These are phyloP conservation scores for Acromyrmex charruanus DNA, from an alignment of 1,140 invertebrate genomes.

Conservation along the genomic window DNA sequence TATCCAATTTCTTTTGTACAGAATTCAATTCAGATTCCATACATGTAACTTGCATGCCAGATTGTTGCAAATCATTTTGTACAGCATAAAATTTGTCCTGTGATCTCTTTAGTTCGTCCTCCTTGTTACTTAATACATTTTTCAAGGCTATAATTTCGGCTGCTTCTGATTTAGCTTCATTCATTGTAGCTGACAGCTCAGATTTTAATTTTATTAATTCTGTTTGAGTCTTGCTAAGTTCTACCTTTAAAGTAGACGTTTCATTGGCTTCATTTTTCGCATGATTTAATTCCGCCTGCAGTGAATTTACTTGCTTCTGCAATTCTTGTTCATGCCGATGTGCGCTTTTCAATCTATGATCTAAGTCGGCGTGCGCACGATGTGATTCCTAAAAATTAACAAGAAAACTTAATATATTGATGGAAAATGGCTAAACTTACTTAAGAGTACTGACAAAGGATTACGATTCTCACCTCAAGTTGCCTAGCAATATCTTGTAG, in stretches of 20 bases:
- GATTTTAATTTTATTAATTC: constrained; percentile 79
- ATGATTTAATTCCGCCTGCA: constrained; percentile 80
- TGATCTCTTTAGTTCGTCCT: constrained; percentile 76
- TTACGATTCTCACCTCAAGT: constrained; percentile 86
- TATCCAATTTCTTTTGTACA: constrained; percentile 73
- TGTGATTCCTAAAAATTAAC: constrained; percentile 85
- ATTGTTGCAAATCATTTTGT: constrained; percentile 77
- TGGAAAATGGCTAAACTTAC: constrained; percentile 22
- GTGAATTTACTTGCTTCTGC: constrained; percentile 81
- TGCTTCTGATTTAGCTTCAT: constrained; percentile 77
- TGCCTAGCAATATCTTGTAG: constrained; percentile 87
- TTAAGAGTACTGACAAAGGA: constrained; percentile 15
- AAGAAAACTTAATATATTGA: constrained; percentile 41
- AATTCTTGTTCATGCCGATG: constrained; percentile 83
- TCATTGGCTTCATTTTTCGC: constrained; percentile 79
- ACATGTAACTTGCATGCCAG: constrained; percentile 69
- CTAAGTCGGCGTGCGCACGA: constrained; percentile 86
- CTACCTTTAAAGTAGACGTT: constrained; percentile 73
- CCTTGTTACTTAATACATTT: constrained; percentile 70
- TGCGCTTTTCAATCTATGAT: constrained; percentile 86
- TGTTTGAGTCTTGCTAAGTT: constrained; percentile 77
- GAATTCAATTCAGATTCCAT: constrained; percentile 68
- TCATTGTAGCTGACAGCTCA: constrained; percentile 75
- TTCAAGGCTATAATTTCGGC: constrained; percentile 75
- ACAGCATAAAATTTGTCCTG: constrained; percentile 73